Base-by-base conservation (phyloP, 2,888 invertebrate genomes). In the Periphyllus acericola region DNA sequence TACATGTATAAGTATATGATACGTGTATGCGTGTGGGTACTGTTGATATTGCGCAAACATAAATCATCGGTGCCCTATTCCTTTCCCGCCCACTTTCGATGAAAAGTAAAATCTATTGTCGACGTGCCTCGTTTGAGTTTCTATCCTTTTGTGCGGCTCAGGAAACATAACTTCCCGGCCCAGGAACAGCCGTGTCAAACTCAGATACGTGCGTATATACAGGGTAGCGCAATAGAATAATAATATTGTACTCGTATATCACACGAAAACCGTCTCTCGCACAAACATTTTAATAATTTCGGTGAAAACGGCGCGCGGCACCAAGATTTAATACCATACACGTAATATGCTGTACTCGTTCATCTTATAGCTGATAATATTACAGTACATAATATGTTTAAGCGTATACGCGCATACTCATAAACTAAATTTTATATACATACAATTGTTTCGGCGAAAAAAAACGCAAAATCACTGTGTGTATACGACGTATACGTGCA, bases 71-170 rank as follows among this genome's bases (percentile, higher is more conserved):
- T 83, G 72, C 52, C 83, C 34, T 34, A 52, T 83, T 72, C 83
- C 82, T 55, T 34, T n/a, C 21, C 34, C 52, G 52, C 83, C 46
- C n/a, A 52, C 55, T 55, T 55, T 25, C 34, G 34, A 74, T 36
- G 83, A 55, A 55, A 83, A 83, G 82, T 52, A 82, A 82, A 82
- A 82, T 71, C 82, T 82, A 82, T 82, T 82, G 82, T 82, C 71
- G 82, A 71, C 52, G 46, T 71, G 71, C 71, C 21, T 25, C 71
- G 68, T 46, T 82, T 25, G 82, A 46, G 52, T 82, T 82, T 46
- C 82, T 71, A 82, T 82, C 82, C 68, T 46, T 82, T 82, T 71
- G 71, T 71, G 32, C 71, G 25, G 32, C 82, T 71, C 82, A 32
- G 80, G 68, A 82, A 82, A 82, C 46, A 46, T 46, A 46, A 82